Percentiles rank a stretch among this genome's conserved stretches.
Conservation (phyloP, 1,140 invertebrate species). For the Anastrepha ludens region DNA sequence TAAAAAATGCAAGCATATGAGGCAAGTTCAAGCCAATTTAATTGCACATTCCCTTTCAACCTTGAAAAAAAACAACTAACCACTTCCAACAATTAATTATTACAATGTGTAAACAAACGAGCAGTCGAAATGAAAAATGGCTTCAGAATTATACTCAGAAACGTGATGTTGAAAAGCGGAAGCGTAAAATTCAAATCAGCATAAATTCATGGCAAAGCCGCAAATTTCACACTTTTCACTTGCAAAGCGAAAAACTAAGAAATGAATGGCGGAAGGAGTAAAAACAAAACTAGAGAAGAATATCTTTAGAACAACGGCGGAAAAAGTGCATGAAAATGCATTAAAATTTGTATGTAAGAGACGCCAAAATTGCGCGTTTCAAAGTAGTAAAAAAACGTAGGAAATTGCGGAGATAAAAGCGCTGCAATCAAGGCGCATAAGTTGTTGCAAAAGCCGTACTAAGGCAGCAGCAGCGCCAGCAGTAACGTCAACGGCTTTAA, state of each 20-base stretch:
- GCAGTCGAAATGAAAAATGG: neutral
- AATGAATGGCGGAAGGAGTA: neutral
- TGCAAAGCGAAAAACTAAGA: neutral
- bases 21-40: no score
- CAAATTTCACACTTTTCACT: slow-evolving; percentile 24
- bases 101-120: no score
- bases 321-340: neutral
- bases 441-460: neutral
- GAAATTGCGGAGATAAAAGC: neutral
- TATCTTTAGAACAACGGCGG: neutral
- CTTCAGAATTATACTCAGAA: neutral
- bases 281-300: neutral
- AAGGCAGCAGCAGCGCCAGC: neutral
- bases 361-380: neutral
- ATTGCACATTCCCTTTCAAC: no score
- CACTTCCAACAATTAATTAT: no score
- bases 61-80: no score
- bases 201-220: neutral
- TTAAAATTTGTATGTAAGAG: neutral
- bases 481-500: neutral
- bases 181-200: neutral
- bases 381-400: neutral
- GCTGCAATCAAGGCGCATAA: slow-evolving; percentile 4
- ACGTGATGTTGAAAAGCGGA: neutral
- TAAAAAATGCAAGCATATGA: no score